Evolutionary conservation across 2,888 invertebrate species (phyloP), one percentile per base, ranked within the genome.

Genomic region (Eumerus sabulonum): DNA sequence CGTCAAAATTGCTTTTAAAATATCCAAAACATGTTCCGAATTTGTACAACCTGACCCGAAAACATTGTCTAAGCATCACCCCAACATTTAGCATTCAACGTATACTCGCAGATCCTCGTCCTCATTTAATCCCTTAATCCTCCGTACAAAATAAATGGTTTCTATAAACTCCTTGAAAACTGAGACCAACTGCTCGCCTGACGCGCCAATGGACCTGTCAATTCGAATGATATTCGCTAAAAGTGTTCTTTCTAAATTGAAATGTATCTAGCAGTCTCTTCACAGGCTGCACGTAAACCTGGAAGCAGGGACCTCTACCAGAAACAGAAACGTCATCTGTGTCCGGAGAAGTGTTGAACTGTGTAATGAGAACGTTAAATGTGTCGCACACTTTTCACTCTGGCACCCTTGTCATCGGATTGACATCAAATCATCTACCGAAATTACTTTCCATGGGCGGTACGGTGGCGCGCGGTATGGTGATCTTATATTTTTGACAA

Each of bases 11-110:
- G 68, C 74, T 79, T 77, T 79, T 74, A 74, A 74, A 79, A 79
- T 79, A 79, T 67, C 74, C 64, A 64, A 74, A 79, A 79, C 79
- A 79, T 79, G 79, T 74, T 79, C 64, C 60, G 74, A 79, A 79
- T 79, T 79, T 79, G 79, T 79, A 68, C 68, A 79, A 74, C 79
- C 79, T 79, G 74, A 79, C 79, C 79, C 68, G 68, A 79, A 79
- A 79, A 74, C 79, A 74, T 68, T 74, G 68, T 64, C 59, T 51
- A 68, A 79, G 74, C 74, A 45, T 44, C 68, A 62, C 79, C 79
- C 79, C 60, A 51, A 45, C 63, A 60, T 68, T 68, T 79, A 68
- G 19, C 44, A 13, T 35, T 57, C 36, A 72, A 67, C 54, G n/a
- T 5, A 51, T 14, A 40, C 7, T n/a, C 40, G 40, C 9, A 67